Evolutionary conservation across 2,888 invertebrate genomes (phyloP).

Genomic region (Cheiracanthium punctorium): DNA sequence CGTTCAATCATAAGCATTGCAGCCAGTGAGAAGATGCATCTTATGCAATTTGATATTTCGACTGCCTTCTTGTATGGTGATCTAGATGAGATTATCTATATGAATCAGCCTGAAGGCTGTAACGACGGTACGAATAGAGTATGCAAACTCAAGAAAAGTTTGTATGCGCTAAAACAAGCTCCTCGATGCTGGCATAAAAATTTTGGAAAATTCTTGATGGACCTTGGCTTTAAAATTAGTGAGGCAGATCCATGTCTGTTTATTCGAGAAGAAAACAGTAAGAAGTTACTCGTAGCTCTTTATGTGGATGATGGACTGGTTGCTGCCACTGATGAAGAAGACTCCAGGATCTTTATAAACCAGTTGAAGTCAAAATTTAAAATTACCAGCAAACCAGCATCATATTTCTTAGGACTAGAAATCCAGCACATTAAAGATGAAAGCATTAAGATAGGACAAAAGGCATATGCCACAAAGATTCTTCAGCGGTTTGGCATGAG

Average conservation of each 20-base stretch:
- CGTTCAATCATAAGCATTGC: constrained; percentile 10
- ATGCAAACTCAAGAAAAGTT: constrained; percentile 34
- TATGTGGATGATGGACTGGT: too few species aligned
- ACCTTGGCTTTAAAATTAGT: constrained; percentile 11
- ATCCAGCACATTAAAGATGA: not conserved
- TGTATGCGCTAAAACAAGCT: constrained; percentile 48
- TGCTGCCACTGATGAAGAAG: too few species aligned
- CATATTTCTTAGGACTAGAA: too few species aligned
- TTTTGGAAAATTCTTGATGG: not conserved
- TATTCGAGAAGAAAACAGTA: too few species aligned
- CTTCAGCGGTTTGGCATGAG: constrained; percentile 38
- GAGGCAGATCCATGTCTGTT: too few species aligned
- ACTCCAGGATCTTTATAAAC: too few species aligned
- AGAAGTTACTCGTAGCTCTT: too few species aligned
- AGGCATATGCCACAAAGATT: constrained; percentile 18
- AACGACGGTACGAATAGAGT: constrained; percentile 24
- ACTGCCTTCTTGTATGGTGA: constrained; percentile 14
- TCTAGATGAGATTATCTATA: constrained; percentile 4
- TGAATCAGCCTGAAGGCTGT: constrained; percentile 45
- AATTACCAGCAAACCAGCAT: too few species aligned
- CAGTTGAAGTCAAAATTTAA: too few species aligned
- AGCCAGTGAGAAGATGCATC: constrained; percentile 24
- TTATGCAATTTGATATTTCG: constrained; percentile 21
- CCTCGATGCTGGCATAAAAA: constrained; percentile 44
- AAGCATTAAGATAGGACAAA: constrained; percentile 18